Base-by-base conservation (phyloP, 2,888 invertebrate genomes). In the Beris chalybata region DNA sequence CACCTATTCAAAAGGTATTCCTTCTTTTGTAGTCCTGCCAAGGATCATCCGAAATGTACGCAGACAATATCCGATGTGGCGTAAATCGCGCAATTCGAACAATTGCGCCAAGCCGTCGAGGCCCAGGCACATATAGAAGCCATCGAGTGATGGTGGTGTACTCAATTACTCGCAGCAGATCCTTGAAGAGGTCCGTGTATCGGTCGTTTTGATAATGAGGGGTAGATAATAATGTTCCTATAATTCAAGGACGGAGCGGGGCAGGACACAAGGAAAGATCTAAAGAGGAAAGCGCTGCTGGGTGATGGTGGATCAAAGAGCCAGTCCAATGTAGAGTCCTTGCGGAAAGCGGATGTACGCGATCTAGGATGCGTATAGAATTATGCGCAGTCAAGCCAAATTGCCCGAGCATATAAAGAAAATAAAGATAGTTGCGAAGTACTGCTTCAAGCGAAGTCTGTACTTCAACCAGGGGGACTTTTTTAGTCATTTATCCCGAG, bases 11-110 rank as follows among this genome's bases (percentile, higher is more conserved):
- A 53, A 29, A 53, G 53, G 31, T 53, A 53, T n/a, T n/a, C n/a
- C 12, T 54, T 32, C 54, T 31, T 54, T 54, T 31, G 54, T 54
- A 31, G 32, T 31, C 31, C 54, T 38, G 58, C 58, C 57, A 50
- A 31, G 52, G 38, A 31, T 30, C 31, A n/a, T 61, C 52, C 30
- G 30, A 48, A 43, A n/a, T 38, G 9, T 1, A 31, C 52, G 52
- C 38, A 38, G 11, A 61, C 61, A 61, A 61, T 47, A 43, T 43
- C 11, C 50, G 43, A 38, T 61, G 61, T 61, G 61, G 61, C 61
- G 52, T 52, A 61, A 61, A 61, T 61, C 61, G 61, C 61, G 61
- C 61, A 61, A 61, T 61, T 61, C 52, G 50, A 22, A 61, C 61
- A 61, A 61, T 61, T 38, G 38, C 52, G 15, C 12, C 15, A 13